Base-by-base conservation (phyloP, 2,888 invertebrate species). In the Drosophila trichaetosa region DNA sequence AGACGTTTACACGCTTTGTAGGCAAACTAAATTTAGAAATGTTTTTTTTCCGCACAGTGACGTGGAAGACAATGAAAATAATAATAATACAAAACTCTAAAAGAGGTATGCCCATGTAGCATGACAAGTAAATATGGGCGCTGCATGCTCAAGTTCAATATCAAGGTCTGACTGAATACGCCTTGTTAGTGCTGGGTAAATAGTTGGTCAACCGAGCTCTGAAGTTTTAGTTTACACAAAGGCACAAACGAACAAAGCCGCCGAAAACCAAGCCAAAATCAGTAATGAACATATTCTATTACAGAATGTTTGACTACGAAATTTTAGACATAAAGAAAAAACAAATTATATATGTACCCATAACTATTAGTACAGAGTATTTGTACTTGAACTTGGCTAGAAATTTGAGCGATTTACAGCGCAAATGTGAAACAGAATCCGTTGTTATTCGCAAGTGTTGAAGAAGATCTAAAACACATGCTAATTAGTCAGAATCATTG, bases 401-500 rank as follows among this genome's bases (percentile, higher is more conserved):
- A n/a, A 38, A 56, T 38, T 42, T 34, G 34, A 40, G 27, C 56
- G 38, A 61, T 42, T 77, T 68, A 6, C 59, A 59, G 46, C 31
- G 48, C 18, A 38, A 57, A 56, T 62, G 53, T 33, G n/a, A 51
- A 72, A 69, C 61, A 51, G 34, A 54, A 66, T 59, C 63, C 49
- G 40, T 70, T 58, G 53, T 36, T 48, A 54, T 69, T 66, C 58
- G 29, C 62, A 69, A 53, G 11, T 38, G 18, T 49, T 40, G 36
- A 34, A 34, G 57, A 62, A 71, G 52, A 57, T 57, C 63, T 38
- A 48, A 57, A 36, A 38, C 58, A 69, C 58, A 64, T 79, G 80
- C 74, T 88, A 88, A 83, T 89, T 83, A 79, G 70, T 70, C 68
- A 42, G 60, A 66, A 68, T 79, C 69, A 69, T 85, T 85, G 66